These are phyloP conservation scores for Plutella xylostella DNA, from an alignment of 2,888 invertebrate genomes.

Conservation along the genomic window DNA sequence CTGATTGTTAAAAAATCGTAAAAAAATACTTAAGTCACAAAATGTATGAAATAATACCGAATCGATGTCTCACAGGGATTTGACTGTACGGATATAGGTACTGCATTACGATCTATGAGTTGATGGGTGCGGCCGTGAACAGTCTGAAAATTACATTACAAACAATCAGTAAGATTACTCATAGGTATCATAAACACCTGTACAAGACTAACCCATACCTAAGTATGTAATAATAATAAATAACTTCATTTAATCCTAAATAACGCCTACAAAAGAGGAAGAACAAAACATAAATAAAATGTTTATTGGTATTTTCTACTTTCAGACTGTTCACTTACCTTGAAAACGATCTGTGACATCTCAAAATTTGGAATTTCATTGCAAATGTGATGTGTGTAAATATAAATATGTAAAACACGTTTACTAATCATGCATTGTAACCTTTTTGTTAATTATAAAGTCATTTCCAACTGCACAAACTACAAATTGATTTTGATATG, in stretches of 20 bases:
- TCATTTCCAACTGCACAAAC: too few relatives aligned
- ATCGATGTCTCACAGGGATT: constrained; percentile 29
- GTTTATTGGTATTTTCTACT: constrained; percentile 3
- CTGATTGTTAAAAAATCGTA: too few relatives aligned
- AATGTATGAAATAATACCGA: constrained; percentile 13
- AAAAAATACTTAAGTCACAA: too few relatives aligned
- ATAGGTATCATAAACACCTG: not conserved
- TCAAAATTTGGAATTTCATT: not conserved
- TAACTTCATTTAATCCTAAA: too few relatives aligned
- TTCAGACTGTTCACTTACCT: constrained; percentile 27
- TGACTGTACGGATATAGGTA: constrained; percentile 25
- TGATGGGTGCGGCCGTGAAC: constrained; percentile 11
- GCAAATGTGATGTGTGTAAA: too few relatives aligned
- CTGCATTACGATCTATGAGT: constrained; percentile 15
- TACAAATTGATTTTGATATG: constrained; percentile 45
- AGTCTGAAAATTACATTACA: constrained; percentile 25
- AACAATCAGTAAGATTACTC: not conserved
- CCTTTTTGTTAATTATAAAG: too few relatives aligned
- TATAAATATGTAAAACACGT: too few relatives aligned
- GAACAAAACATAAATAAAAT: not conserved
- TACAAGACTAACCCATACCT: not conserved
- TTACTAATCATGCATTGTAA: too few relatives aligned
- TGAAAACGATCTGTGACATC: constrained; percentile 15
- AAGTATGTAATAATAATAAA: too few relatives aligned
- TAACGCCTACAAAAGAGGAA: too few relatives aligned